Evolutionary conservation across 2,113 vertebrate species (phyloP), one percentile per base, ranked within the genome.

Genomic region (Nerophis ophidion): DNA sequence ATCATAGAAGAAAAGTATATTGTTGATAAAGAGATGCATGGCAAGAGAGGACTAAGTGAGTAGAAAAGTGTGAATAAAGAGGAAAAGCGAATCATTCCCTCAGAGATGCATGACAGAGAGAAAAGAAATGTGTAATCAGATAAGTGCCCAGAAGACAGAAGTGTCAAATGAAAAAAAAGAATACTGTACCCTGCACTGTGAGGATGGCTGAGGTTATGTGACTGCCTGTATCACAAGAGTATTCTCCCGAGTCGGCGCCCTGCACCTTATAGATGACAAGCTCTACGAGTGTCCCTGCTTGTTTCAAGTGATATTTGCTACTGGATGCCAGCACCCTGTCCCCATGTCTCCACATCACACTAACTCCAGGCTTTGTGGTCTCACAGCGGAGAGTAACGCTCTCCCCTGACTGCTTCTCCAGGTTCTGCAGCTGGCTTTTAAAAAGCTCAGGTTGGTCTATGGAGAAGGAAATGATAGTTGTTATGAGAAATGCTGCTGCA

Each of bases 151-250:
- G 15, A 5, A 16, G 51, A 55, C 38, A 52, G 36, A 35, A 62
- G 4, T 34, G 48, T 35, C 57, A 60, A 44, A 57, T 61, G 10
- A 60, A 35, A 15, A 16, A 72, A 47, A 35, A 70, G 26, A 26
- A 26, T 26, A 26, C 26, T 86, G 73, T 90, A 91, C 91, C 90
- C 74, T 86, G 80, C 74, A 92, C 88, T 34, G 70, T 76, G 68
- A 92, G 88, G 57, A 77, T 71, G 57, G 87, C 89, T n/a, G 81
- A 81, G 4, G 85, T 88, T 72, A 58, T 87, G 54, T 89, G 87
- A 74, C 76, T 73, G 65, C 87, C 90, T 15, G 90, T 89, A 50
- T 91, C 87, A 69, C 91, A 92, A 19, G 81, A 86, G 63, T 91
- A 91, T 44, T 88, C 79, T 68, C 89, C 91, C n/a, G 86, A 65